phyloP scores from a whole-genome alignment of 2,888 invertebrate genomes.

The Pollenia angustigena region DNA sequence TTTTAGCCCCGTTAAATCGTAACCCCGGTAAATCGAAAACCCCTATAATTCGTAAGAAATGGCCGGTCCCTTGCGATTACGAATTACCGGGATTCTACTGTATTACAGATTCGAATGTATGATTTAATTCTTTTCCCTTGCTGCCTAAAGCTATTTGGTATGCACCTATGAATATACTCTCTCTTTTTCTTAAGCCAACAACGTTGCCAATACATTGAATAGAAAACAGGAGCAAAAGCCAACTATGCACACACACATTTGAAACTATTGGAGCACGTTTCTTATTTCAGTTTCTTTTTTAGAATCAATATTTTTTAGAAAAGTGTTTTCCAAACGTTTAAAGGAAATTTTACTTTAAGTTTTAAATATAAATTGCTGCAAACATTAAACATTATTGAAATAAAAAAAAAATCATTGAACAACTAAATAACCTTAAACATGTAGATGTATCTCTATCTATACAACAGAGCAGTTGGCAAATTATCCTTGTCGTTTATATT shows the following conservation, averaged over 20 bases:
- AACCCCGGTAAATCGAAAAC: too few relatives aligned
- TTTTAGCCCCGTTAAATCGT: too few relatives aligned
- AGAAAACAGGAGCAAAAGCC: conserved; percentile 2
- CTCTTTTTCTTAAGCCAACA: conserved; percentile 5
- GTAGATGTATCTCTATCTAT: conserved; percentile 22
- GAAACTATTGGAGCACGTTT: conserved; percentile 45
- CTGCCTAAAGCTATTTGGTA: conserved; percentile 7
- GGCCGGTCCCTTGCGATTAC: too few relatives aligned
- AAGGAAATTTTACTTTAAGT: conserved; percentile 33
- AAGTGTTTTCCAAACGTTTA: conserved; percentile 34
- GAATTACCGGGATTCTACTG: too few relatives aligned
- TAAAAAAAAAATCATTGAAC: neutral
- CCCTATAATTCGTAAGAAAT: too few relatives aligned
- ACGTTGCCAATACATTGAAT: conserved; percentile 22
- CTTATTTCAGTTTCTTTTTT: neutral
- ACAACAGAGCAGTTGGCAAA: conserved; percentile 37
- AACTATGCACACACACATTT: neutral
- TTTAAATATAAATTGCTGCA: conserved; percentile 27
- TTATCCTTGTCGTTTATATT: conserved; percentile 54
- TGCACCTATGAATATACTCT: conserved; percentile 37
- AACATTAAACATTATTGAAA: neutral
- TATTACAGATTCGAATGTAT: too few relatives aligned
- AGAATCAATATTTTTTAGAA: conserved; percentile 48
- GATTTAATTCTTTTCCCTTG: neutral
- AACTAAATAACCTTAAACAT: neutral